These are phyloP conservation scores for Agonopterix heracliana DNA, from an alignment of 2,888 invertebrate genomes.

Conservation along the genomic window DNA sequence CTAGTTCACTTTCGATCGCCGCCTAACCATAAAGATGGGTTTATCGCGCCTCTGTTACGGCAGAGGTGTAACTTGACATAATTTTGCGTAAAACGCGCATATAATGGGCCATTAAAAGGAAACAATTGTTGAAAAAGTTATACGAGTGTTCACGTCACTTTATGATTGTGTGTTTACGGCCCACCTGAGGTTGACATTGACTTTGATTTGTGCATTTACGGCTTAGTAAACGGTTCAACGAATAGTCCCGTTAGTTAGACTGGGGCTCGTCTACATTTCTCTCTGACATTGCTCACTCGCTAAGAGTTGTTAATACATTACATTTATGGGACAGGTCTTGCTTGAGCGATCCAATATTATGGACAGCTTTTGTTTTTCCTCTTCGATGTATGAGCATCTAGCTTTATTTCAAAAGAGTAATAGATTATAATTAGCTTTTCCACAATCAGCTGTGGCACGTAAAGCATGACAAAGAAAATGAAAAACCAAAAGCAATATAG, in stretches of 20 bases:
- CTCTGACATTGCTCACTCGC: neutral
- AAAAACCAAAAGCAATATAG: neutral
- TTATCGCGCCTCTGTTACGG: constrained; percentile 69
- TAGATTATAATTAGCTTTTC: neutral
- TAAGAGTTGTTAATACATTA: neutral
- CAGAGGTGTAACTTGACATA: constrained; percentile 74
- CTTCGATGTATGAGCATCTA: neutral
- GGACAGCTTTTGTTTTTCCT: no score
- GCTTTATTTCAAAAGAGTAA: neutral
- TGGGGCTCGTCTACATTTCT: constrained; percentile 10
- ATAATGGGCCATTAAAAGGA: constrained; percentile 75
- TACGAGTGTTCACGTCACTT: constrained; percentile 72
- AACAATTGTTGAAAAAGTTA: constrained; percentile 77
- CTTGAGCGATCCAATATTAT: no score
- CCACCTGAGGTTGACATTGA: constrained; percentile 73
- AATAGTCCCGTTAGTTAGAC: constrained; percentile 36
- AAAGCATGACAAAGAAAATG: constrained; percentile 2
- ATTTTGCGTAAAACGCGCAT: constrained; percentile 74
- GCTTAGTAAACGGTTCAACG: constrained; percentile 56
- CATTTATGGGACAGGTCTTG: no score
- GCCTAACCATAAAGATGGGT: constrained; percentile 70
- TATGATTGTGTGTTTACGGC: constrained; percentile 73
- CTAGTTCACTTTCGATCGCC: constrained; percentile 68
- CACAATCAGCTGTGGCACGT: neutral
- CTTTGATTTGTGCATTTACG: constrained; percentile 72